Base-by-base conservation (phyloP, 1,140 invertebrate species). In the Dinoponera quadriceps region DNA sequence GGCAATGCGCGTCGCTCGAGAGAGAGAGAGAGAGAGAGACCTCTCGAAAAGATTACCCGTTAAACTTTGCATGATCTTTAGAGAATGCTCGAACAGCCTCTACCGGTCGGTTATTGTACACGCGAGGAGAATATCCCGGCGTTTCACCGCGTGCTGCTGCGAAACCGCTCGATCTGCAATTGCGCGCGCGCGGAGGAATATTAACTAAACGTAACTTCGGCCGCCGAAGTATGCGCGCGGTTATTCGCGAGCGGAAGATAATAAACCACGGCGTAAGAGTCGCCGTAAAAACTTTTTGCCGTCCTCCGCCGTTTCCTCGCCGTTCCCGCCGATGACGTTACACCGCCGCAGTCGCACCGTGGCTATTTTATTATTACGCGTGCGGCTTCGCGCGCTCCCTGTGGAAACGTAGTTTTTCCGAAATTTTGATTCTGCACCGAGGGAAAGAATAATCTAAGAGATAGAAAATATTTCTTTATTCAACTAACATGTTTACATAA, bases 31-130 rank as follows among this genome's bases (percentile, higher is more conserved):
- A n/a, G n/a, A n/a, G n/a, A n/a, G n/a, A n/a, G 38, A 44, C 38
- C 38, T 44, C 38, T 44, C 11, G 63, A 44, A 68, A 78, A 69
- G 63, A 65, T 78, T 54, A 57, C 75, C 51, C 27, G 75, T 78
- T 78, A 57, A 71, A 71, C 75, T 80, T 71, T 11, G 75, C 38
- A n/a, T 69, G 65, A 80, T 80, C 63, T 78, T 78, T 69, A 80
- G 51, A 54, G 33, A 59, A 68, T 80, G 20, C 22, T 57, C 57
- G 29, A 27, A 69, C 65, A 29, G 51, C 73, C 66, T 49, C 38
- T 7, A 11, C 11, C 16, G 14, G 18, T 69, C 57, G 27, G 22
- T 49, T 44, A 44, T 44, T 44, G 38, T 44, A 9, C 38, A 27
- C 18, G 44, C 27, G 22, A 22, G 20, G 49, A 65, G 54, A 49